Evolutionary conservation across 92 coral and sea anemone genomes (phyloP).

Genomic region (Plumapathes pennacea): DNA sequence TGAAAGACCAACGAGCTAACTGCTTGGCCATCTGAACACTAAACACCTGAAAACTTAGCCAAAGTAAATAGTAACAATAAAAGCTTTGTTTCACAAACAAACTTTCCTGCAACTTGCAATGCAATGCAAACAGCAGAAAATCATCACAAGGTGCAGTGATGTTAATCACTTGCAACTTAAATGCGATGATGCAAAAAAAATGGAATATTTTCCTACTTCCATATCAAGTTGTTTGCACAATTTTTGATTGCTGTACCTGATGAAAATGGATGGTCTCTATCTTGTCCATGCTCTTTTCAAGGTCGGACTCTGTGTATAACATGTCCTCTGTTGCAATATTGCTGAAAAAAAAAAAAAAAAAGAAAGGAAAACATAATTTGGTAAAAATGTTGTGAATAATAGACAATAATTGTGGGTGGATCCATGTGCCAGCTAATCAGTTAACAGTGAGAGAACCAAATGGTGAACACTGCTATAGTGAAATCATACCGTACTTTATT

Average conservation of each 20-base stretch:
- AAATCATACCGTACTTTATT: no score
- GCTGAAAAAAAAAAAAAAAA: slow-evolving; percentile 27
- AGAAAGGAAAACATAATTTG: background rate
- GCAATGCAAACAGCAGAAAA: no score
- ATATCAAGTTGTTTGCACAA: no score
- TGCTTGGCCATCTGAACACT: no score
- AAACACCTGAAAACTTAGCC: no score
- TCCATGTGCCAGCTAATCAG: background rate
- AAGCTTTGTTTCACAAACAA: no score
- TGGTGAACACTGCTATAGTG: no score
- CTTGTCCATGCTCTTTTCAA: slow-evolving; percentile 99
- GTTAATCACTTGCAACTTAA: no score
- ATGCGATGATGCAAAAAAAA: slow-evolving; percentile 7
- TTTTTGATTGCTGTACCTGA: slow-evolving; percentile 48
- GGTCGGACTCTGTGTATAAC: slow-evolving; percentile 91
- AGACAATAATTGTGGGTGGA: background rate
- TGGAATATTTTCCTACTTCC: background rate
- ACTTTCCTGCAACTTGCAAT: no score
- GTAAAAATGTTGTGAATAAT: background rate
- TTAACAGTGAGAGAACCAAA: background rate
- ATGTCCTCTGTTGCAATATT: slow-evolving; percentile 96
- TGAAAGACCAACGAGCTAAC: no score
- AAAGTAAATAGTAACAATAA: no score
- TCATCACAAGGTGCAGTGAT: no score
- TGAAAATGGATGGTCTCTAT: slow-evolving; percentile 97